Percentiles rank a stretch among this genome's conserved stretches.
These are phyloP conservation scores for Malthinus flaveolus DNA, from an alignment of 2,888 invertebrate species.

Conservation along the genomic window DNA sequence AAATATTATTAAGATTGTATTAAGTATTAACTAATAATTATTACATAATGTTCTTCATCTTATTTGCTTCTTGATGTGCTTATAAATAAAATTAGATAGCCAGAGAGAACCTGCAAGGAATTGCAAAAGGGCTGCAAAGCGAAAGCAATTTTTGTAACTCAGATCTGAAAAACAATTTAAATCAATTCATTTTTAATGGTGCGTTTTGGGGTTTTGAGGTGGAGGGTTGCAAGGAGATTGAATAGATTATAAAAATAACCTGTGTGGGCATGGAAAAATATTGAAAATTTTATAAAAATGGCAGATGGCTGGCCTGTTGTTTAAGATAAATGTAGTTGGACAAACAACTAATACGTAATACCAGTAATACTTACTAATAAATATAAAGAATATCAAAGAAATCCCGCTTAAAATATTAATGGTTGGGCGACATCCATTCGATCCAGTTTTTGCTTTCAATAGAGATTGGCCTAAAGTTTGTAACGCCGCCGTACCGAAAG, in stretches of 20 bases:
- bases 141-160: conserved; percentile 46
- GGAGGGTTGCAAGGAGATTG: no score
- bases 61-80: conserved; percentile 39
- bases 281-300: no score
- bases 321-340: no score
- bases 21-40: background rate
- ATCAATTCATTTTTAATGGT: background rate
- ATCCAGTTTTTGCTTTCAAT: conserved; percentile 44
- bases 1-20: background rate
- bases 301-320: no score
- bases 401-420: conserved; percentile 44
- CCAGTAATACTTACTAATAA: conserved; percentile 42
- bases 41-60: background rate
- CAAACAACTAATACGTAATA: background rate
- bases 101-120: conserved; percentile 49
- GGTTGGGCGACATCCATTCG: conserved; percentile 42
- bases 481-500: conserved; percentile 46
- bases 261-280: no score
- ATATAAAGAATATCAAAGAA: conserved; percentile 44
- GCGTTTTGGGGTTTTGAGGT: no score
- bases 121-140: conserved; percentile 48
- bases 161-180: conserved; percentile 44
- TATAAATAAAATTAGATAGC: conserved; percentile 50
- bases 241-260: no score
- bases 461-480: conserved; percentile 46